These are phyloP conservation scores for Tribolium freemani DNA, from an alignment of 2,888 invertebrate genomes.

Conservation along the genomic window DNA sequence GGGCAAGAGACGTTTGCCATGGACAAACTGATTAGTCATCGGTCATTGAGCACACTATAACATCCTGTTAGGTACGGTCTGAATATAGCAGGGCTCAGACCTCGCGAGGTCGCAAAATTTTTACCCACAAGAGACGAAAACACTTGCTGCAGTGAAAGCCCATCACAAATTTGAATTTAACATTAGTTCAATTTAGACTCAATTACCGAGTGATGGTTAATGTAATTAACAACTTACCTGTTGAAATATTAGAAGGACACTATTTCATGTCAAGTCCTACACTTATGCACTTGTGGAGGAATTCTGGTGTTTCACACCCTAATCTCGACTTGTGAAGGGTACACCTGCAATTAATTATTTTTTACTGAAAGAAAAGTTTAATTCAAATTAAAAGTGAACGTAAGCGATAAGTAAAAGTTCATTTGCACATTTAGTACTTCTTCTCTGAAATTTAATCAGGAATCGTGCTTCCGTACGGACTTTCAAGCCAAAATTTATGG, in stretches of 20 bases:
- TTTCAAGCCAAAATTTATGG: neutral
- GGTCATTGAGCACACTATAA: constrained; percentile 40
- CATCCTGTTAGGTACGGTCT: constrained; percentile 33
- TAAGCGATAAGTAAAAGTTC: neutral
- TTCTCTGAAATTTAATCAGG: neutral
- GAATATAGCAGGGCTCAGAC: constrained; percentile 1
- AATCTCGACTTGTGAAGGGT: neutral
- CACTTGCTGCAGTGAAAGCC: neutral
- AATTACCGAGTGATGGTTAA: constrained; percentile 7
- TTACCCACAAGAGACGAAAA: no score
- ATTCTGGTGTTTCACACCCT: constrained; percentile 3
- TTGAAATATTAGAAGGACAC: neutral
- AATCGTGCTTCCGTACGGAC: neutral
- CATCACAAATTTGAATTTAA: constrained; percentile 10
- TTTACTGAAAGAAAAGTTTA: neutral
- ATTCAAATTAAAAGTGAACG: constrained; percentile 9
- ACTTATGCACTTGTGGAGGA: neutral
- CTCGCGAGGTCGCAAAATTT: neutral
- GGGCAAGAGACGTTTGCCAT: constrained; percentile 34
- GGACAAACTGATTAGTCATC: constrained; percentile 40
- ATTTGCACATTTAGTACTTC: constrained; percentile 6
- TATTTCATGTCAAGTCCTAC: constrained; percentile 5
- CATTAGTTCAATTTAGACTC: constrained; percentile 1
- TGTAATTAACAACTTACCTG: neutral
- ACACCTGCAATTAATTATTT: neutral